Evolutionary conservation across 2,888 invertebrate species (phyloP), one percentile per base, ranked within the genome.

Genomic region (Drosophila subquinaria): DNA sequence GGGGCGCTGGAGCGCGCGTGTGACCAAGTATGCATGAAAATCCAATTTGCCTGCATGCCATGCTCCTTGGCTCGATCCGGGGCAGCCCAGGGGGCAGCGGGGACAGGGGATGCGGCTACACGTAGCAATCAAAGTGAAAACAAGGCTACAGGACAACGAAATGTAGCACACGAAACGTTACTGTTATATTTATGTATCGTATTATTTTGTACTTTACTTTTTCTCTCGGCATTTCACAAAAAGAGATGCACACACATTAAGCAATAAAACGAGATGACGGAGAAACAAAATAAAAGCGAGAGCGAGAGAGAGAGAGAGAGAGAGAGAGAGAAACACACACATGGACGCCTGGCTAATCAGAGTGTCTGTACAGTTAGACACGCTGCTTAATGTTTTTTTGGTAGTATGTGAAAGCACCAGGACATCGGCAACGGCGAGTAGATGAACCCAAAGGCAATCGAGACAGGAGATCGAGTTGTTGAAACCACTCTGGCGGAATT

Each of bases 11-110:
- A 51, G 75, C 67, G 76, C 72, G 87, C 84, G 84, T 87, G 87
- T 83, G 81, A 75, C 89, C 84, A 84, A 84, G 89, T 84, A 87
- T 89, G 84, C 84, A 84, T 84, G 84, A 84, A 84, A 84, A 84
- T 88, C 89, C 84, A 89, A 84, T 84, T 84, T 84, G 81, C 73
- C 84, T 84, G 78, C 77, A 82, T 79, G 73, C 75, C 65, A 75
- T 64, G 75, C 75, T 56, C 17, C 42, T 30, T 59, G 50, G 36
- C 56, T 52, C 15, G 47, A 27, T 40, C 48, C 1, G 17, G 30
- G 27, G 30, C 15, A 20, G 13, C 15, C 11, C 27, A 27, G 13
- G 42, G 17, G 27, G 9, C 9, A 5, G 23, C 9, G 3, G 35
- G 23, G 30, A 38, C 30, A 62, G 47, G 5, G 59, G 35, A 55